Evolutionary conservation across 2,888 invertebrate genomes (phyloP), one percentile per base, ranked within the genome.

Genomic region (Napeogenes sylphis): DNA sequence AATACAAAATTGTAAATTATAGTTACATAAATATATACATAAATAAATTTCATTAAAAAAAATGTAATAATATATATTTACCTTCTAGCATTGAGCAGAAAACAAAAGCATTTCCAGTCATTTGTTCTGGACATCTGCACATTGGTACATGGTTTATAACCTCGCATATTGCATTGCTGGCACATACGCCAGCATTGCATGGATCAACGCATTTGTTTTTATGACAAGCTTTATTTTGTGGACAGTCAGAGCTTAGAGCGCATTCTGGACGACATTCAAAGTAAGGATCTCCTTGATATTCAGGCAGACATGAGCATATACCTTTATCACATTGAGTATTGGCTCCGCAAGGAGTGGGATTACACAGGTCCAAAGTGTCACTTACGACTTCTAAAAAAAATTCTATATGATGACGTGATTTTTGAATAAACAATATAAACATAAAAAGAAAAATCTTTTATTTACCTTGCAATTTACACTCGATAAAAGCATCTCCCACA

Each of bases 141-240:
- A 93, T 93, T n/a, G 94, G 93, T 64, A 94, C 92, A 74, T 95
- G 95, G 71, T 94, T 93, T 58, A 93, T 92, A 8, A 94, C 94
- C 75, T 94, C 93, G 75, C 95, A 95, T 63, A 93, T 89, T 35
- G 95, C 95, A 74, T 93, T 94, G 61, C 86, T 79, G 10, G 94
- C 95, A 80, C 95, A 96, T 5, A 93, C 93, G 61, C 93, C 93
- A 55, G 80, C 81, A 53, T 92, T 92, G 74, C 95, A 95, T 10
- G 95, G 95, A 81, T 95, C 93, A 30, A 90, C 78, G 75, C 95
- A 95, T 82, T 94, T 94, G 75, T 93, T 93, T 78, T 92, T 84
- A 56, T 93, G 85, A 74, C 94, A 94, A 57, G 94, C 93, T 73
- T 92, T 93, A 70, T 93, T 91, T 72, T 91, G 87, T 35, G 91